These are phyloP conservation scores for Myotis vivesi DNA, from an alignment of 2,797 vertebrate genomes.

Conservation along the genomic window DNA sequence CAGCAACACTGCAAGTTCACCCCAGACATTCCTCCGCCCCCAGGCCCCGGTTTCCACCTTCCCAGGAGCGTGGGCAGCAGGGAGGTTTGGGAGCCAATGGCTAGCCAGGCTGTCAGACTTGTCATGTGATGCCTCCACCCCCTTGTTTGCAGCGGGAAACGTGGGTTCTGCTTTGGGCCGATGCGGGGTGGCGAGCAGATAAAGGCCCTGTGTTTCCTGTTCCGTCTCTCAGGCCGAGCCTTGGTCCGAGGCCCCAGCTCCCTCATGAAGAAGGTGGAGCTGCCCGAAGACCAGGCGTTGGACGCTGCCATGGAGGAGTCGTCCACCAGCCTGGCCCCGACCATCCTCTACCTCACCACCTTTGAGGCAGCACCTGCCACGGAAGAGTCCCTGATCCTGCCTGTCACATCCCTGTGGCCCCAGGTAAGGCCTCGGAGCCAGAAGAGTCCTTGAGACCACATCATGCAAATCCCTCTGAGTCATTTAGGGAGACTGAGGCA, in stretches of 20 bases:
- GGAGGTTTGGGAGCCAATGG: background rate
- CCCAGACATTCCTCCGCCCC: rapidly evolving
- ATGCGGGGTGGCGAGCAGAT: background rate
- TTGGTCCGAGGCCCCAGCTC: conserved; percentile 86
- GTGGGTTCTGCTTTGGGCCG: background rate
- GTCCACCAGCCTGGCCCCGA: conserved; percentile 78
- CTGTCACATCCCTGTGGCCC: conserved; percentile 88
- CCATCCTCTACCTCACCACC: conserved; percentile 79
- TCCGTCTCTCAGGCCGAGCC: conserved; percentile 79
- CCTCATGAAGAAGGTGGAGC: conserved; percentile 87
- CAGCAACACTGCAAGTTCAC: background rate
- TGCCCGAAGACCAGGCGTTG: conserved; percentile 81
- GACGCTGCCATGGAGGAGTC: conserved; percentile 76
- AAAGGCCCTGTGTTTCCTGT: background rate
- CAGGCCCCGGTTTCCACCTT: background rate
- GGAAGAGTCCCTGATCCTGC: conserved; percentile 89
- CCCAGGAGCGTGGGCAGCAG: background rate
- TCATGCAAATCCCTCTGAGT: rapidly evolving
- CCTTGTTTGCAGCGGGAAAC: background rate
- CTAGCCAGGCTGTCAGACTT: background rate
- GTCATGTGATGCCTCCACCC: background rate
- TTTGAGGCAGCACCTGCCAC: conserved; percentile 88
- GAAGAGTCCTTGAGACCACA: background rate
- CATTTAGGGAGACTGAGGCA: background rate
- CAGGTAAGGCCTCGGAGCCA: conserved; percentile 86